Evolutionary conservation across 92 coral and sea anemone species (phyloP), one percentile per base, ranked within the genome.

Genomic region (Palythoa heliodiscus): DNA sequence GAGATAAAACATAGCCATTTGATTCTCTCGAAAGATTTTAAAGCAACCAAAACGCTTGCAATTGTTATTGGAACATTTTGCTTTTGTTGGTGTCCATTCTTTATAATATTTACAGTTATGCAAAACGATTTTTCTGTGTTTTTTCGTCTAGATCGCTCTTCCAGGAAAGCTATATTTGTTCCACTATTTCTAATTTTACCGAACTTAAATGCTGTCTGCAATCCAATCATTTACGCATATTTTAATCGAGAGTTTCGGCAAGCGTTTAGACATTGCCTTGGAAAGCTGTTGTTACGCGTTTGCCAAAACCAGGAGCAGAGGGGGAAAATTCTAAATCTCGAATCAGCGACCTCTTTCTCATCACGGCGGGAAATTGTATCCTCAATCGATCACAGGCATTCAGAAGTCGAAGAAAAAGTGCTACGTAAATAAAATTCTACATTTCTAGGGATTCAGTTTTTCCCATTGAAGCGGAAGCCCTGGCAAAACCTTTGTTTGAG

Each of bases 51-150:
- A 50, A 89, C 91, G 23, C 66, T 89, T 3, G 87, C 87, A 19
- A 70, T 89, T 24, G 91, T 89, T 61, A 87, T 89, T 12, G 87
- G 86, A 17, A 78, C 91, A 29, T 89, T 89, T 38, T 76, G 82
- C n/a, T 43, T 89, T 1, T 89, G 91, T 61, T 89, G 91, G 91
- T 87, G 91, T 11, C 91, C 91, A 7, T 89, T 89, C 60, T 89
- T 89, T 53, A 86, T 77, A 29, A 19, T 89, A 60, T 89, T 89
- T 58, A 87, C 69, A n/a, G 85, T 89, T 19, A 12, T 37, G 0
- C 91, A 89, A 68, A 64, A 89, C 83, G 66, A 78, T 19, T 87
- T 16, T 54, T 17, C 63, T 13, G 71, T 76, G 22, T 66, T 89
- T 13, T 50, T 12, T 43, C 74, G 24, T 11, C 39, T 80, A 16